Percentiles rank a stretch among this genome's conserved stretches.
These are phyloP conservation scores for Cherax quadricarinatus DNA, from an alignment of 1,140 invertebrate species.

Conservation along the genomic window DNA sequence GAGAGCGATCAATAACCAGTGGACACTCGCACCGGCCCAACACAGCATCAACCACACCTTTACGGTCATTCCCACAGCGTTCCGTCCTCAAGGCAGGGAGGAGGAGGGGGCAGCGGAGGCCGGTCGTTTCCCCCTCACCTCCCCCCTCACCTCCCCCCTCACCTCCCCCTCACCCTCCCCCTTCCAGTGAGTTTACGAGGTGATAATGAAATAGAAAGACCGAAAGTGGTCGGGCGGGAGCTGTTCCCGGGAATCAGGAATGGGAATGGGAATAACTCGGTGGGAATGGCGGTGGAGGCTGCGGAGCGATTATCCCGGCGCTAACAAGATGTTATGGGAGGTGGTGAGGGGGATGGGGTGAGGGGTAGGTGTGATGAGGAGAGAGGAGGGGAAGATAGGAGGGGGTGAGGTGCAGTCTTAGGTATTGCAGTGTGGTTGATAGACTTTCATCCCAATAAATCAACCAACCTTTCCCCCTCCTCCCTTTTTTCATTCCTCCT, in stretches of 20 bases:
- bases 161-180: neutral
- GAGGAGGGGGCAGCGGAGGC: neutral
- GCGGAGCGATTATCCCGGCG: neutral
- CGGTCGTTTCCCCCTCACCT: neutral
- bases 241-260: neutral
- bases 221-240: conserved; percentile 4
- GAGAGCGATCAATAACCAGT: conserved; percentile 2
- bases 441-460: no score
- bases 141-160: neutral
- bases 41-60: neutral
- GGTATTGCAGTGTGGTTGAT: no score
- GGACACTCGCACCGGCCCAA: neutral
- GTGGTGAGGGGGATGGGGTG: neutral
- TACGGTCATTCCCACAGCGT: neutral
- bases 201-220: conserved; percentile 8
- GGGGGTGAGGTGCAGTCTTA: no score
- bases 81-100: neutral
- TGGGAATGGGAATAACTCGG: conserved; percentile 18
- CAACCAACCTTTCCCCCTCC: neutral
- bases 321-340: conserved; percentile 2
- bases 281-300: neutral
- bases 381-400: neutral
- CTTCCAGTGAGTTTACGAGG: neutral
- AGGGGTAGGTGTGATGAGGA: neutral
- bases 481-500: neutral